Evolutionary conservation across 2,797 vertebrate genomes (phyloP).

Genomic region (Rhinogobio ventralis): DNA sequence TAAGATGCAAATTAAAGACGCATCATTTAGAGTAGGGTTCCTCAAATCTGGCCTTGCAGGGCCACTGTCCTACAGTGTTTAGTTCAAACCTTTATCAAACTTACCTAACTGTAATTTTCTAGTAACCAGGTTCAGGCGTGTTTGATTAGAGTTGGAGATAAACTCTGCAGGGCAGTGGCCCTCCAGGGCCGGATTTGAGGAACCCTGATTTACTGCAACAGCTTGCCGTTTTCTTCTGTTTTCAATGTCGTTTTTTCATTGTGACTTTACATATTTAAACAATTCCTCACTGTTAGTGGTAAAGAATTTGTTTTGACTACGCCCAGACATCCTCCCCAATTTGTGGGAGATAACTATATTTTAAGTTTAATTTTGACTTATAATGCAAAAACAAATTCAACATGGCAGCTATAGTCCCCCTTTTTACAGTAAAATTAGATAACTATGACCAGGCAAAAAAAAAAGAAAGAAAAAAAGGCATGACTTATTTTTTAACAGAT

Average conservation of each 20-base stretch:
- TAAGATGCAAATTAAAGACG: slow-evolving; percentile 6
- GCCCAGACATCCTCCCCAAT: background rate
- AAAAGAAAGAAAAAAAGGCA: too few relatives aligned
- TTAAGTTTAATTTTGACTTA: background rate
- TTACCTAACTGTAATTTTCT: background rate
- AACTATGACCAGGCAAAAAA: background rate
- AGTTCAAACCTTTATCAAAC: background rate
- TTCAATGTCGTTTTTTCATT: background rate
- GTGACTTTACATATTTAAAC: background rate
- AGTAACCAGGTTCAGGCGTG: background rate
- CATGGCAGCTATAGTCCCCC: background rate
- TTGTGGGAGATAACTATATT: background rate
- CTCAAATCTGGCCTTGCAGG: too few relatives aligned
- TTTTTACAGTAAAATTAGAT: background rate
- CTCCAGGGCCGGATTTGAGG: background rate
- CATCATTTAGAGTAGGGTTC: background rate
- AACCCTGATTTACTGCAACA: background rate
- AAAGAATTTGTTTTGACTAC: background rate
- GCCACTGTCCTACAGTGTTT: too few relatives aligned
- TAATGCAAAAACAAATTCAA: background rate
- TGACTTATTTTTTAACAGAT: too few relatives aligned
- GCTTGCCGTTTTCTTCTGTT: background rate
- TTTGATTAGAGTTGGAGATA: background rate
- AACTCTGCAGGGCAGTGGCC: background rate
- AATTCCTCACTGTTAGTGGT: background rate